Evolutionary conservation across 30 jellyfish, hydroid and myxozoan genomes (phyloP).

Genomic region (Cassiopea xamachana): DNA sequence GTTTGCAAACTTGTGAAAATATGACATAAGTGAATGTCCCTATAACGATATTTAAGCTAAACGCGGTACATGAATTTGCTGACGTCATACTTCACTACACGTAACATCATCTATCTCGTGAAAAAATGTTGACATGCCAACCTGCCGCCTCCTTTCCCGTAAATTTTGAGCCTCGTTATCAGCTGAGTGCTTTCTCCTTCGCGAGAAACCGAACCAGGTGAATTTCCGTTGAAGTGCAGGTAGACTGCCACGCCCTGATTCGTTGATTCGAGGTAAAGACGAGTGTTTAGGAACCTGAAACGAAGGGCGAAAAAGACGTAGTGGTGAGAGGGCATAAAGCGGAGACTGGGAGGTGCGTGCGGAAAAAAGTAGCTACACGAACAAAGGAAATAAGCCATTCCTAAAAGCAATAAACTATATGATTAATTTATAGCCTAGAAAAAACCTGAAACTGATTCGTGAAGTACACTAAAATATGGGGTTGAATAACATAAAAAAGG

Average conservation of each 20-base stretch:
- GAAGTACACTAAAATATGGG: no score
- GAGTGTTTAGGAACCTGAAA: conserved; percentile 53
- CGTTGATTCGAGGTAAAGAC: conserved; percentile 58
- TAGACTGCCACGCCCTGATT: neutral
- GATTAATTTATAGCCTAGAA: no score
- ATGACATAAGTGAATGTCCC: neutral
- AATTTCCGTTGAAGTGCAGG: conserved; percentile 23
- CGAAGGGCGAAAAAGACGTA: neutral
- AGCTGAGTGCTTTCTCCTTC: conserved; percentile 52
- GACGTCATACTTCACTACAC: neutral
- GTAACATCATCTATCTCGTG: conserved; percentile 39
- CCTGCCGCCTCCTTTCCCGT: conserved; percentile 64
- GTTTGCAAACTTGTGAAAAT: no score
- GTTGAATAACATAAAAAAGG: no score
- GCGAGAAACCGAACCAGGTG: conserved; percentile 56
- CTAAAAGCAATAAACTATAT: no score
- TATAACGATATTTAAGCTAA: neutral
- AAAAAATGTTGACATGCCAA: conserved; percentile 68
- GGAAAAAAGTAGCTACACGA: no score
- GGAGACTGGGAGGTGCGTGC: no score
- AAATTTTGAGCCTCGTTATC: conserved; percentile 25
- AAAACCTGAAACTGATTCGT: no score
- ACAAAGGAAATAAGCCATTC: no score
- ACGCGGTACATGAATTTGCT: neutral
- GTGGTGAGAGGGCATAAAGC: no score